Percentiles rank a stretch among this genome's conserved stretches.
phyloP scores from a whole-genome alignment of 2,797 vertebrate genomes.

The Arrhamphus sclerolepis region DNA sequence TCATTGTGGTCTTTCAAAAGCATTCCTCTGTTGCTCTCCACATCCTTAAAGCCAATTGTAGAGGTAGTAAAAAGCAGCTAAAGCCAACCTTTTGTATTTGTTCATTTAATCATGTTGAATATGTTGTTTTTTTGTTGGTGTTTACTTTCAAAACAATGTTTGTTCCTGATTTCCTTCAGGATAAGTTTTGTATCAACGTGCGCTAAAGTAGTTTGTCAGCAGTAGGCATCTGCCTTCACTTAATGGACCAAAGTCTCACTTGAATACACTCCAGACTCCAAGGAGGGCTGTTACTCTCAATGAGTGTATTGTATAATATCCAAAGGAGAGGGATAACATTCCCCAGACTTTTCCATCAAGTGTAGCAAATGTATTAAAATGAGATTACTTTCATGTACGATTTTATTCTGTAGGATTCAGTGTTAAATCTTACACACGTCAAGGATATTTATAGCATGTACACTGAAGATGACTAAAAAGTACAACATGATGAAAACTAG shows the following conservation, averaged over 20 bases:
- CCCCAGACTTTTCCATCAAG: neutral
- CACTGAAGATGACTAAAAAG: no score
- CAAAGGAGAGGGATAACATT: conserved; percentile 13
- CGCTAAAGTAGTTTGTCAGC: conserved; percentile 15
- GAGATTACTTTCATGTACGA: neutral
- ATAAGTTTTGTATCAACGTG: conserved; percentile 6
- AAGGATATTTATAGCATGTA: no score
- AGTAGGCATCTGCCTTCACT: conserved; percentile 57
- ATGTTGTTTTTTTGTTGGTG: conserved; percentile 29
- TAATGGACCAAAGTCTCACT: conserved; percentile 30
- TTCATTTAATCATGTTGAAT: conserved; percentile 21
- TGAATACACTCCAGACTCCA: conserved; percentile 16
- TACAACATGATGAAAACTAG: no score
- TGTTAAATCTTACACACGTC: neutral
- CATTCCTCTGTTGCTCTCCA: conserved; percentile 51
- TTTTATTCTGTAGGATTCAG: neutral
- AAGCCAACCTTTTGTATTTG: conserved; percentile 18
- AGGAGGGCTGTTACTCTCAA: conserved; percentile 13
- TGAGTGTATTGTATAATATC: conserved; percentile 19
- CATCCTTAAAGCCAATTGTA: conserved; percentile 40
- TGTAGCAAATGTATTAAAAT: neutral
- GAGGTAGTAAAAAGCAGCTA: conserved; percentile 37
- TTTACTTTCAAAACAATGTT: conserved; percentile 22
- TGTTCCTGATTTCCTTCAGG: conserved; percentile 12
- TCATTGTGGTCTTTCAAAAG: conserved; percentile 66